Conservation (phyloP, 2,797 vertebrate genomes). For the Pempheris klunzingeri region DNA sequence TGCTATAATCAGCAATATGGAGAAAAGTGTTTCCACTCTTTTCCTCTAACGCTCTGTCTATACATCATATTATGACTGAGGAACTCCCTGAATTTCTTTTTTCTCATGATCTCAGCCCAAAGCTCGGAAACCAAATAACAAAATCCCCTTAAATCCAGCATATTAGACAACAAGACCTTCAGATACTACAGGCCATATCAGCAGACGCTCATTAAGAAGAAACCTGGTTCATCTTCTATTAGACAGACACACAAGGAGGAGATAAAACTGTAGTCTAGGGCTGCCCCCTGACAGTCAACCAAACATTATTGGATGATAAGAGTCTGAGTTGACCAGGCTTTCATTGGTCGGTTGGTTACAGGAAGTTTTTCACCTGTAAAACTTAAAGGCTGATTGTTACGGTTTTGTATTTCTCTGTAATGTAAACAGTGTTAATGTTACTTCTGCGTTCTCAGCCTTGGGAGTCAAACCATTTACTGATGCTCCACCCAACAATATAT, state of each 20-base stretch:
- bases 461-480: too few relatives aligned
- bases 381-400: too few relatives aligned
- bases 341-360: too few relatives aligned
- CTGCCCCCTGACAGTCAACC: too few relatives aligned
- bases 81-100: background rate
- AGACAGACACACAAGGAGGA: background rate
- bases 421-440: too few relatives aligned
- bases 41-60: background rate
- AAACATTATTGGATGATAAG: too few relatives aligned
- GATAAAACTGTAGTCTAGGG: too few relatives aligned
- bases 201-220: background rate
- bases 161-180: background rate
- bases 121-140: background rate
- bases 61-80: background rate
- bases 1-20: conserved; percentile 4
- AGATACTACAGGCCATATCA: background rate
- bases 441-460: too few relatives aligned
- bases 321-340: too few relatives aligned
- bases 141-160: background rate
- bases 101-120: background rate
- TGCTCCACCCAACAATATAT: too few relatives aligned
- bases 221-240: background rate
- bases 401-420: too few relatives aligned
- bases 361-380: too few relatives aligned
- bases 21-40: conserved; percentile 1